Evolutionary conservation across 2,797 vertebrate genomes (phyloP), one percentile per base, ranked within the genome.

Genomic region (Ptychobarbus kaznakovi): DNA sequence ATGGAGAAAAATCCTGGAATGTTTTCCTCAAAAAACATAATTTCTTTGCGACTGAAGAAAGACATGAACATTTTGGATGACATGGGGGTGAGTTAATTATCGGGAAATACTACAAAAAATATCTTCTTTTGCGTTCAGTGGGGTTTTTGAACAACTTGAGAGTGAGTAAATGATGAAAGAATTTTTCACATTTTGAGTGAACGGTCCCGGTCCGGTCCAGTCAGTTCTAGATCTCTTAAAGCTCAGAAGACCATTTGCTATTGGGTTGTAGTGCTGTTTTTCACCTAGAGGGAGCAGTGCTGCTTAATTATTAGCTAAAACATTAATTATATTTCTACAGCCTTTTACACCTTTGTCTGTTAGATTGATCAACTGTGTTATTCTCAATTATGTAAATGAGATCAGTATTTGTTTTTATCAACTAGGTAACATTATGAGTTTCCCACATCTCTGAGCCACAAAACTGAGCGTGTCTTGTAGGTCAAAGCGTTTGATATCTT

Each of bases 401-500:
- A 44, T 80, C 16, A 9, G 65, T 9, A 35, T 16, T 32, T 61
- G 9, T 42, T 42, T 70, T 82, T 74, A 76, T 65, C 32, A 83
- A 13, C n/a, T 56, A 7, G 11, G 13, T 65, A 49, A 75, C 56
- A 49, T 56, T 12, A 18, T 73, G 32, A 25, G 13, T 40, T 63
- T 22, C 53, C 70, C 63, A 63, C 42, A 76, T 83, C 22, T 76
- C 15, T 40, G 28, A 66, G 81, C 56, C 32, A 66, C 28, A 61
- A 58, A 82, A 32, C 68, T 74, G 84, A 81, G 79, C 87, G 89
- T 88, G 73, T 13, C 81, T 86, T 87, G 91, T 80, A 68, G 88
- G 86, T 86, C 90, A 86, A 89, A 83, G 81, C 91, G 90, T 91
- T 89, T 91, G 90, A 92, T 92, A 89, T 92, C 86, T 88, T 91